Percentiles rank a stretch among this genome's conserved stretches.
phyloP scores from a whole-genome alignment of 53 echinoderm and acorn worm species.

The Echinometra lucunter region DNA sequence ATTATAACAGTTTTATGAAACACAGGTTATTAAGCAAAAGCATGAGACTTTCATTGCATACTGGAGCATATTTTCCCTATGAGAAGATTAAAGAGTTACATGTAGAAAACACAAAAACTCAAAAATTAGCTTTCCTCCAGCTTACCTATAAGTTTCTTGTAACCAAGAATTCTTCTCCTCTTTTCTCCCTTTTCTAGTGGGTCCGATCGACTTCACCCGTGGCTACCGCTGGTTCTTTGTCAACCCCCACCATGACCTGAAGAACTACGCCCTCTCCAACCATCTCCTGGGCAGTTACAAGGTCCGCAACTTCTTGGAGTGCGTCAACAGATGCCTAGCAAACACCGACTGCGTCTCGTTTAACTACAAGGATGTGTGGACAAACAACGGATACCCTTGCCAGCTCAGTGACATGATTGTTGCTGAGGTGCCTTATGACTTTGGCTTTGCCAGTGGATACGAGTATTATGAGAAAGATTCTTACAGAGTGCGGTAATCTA shows the following conservation, averaged over 20 bases:
- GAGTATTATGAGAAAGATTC: constrained; percentile 85
- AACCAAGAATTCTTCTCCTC: neutral
- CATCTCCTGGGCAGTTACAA: constrained; percentile 60
- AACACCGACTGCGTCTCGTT: constrained; percentile 77
- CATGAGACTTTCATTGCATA: too few relatives aligned
- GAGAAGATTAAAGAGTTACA: too few relatives aligned
- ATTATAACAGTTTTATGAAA: too few relatives aligned
- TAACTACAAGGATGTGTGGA: constrained; percentile 73
- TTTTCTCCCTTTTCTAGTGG: constrained; percentile 70
- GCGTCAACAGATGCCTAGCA: constrained; percentile 74
- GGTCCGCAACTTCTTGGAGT: constrained; percentile 81
- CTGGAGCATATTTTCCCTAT: too few relatives aligned
- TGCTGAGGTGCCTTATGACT: constrained; percentile 77
- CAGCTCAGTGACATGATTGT: constrained; percentile 81
- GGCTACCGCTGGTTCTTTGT: constrained; percentile 80
- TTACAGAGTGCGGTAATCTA: constrained; percentile 65
- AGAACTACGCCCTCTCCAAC: constrained; percentile 69
- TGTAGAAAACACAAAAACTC: too few relatives aligned
- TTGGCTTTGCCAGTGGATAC: constrained; percentile 50
- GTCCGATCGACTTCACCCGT: constrained; percentile 61
- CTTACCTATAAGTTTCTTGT: neutral
- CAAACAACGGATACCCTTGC: constrained; percentile 68
- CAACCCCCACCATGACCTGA: constrained; percentile 77
- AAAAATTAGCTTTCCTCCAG: neutral
- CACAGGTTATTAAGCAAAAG: too few relatives aligned